phyloP scores from a whole-genome alignment of 1,140 invertebrate species.

The Solenopsis fugax region DNA sequence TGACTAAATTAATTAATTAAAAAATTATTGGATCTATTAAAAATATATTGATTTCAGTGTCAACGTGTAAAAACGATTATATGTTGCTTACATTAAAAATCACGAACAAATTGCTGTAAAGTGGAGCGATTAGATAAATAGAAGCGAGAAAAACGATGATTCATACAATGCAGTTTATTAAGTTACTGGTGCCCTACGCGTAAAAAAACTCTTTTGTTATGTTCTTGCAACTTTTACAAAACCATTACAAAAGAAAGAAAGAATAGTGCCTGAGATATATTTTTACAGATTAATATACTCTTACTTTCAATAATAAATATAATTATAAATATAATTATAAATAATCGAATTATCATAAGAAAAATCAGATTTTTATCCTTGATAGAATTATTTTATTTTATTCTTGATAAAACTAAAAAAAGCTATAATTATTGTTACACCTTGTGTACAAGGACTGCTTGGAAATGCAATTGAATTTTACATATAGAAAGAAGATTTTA shows the following conservation, averaged over 20 bases:
- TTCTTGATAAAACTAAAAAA: not conserved
- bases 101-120: slow-evolving; percentile 63
- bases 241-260: no score
- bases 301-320: not conserved
- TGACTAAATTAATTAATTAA: slow-evolving; percentile 54
- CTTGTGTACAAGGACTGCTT: not conserved
- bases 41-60: not conserved
- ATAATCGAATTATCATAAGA: not conserved
- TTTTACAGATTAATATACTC: slow-evolving; percentile 26
- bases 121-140: slow-evolving; percentile 74
- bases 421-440: slow-evolving; percentile 1
- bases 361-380: not conserved
- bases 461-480: slow-evolving; percentile 14
- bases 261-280: no score
- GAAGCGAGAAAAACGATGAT: slow-evolving; percentile 52
- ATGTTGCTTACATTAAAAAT: slow-evolving; percentile 64
- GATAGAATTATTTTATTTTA: not conserved
- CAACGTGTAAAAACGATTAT: slow-evolving; percentile 39
- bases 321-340: slow-evolving; percentile 9
- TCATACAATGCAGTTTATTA: slow-evolving; percentile 70
- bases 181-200: slow-evolving; percentile 58
- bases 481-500: not conserved
- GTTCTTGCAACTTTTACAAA: not conserved
- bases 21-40: not conserved
- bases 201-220: not conserved